Evolutionary conservation across 2,888 invertebrate species (phyloP), one percentile per base, ranked within the genome.

Genomic region (Dicranocentrus wangi): DNA sequence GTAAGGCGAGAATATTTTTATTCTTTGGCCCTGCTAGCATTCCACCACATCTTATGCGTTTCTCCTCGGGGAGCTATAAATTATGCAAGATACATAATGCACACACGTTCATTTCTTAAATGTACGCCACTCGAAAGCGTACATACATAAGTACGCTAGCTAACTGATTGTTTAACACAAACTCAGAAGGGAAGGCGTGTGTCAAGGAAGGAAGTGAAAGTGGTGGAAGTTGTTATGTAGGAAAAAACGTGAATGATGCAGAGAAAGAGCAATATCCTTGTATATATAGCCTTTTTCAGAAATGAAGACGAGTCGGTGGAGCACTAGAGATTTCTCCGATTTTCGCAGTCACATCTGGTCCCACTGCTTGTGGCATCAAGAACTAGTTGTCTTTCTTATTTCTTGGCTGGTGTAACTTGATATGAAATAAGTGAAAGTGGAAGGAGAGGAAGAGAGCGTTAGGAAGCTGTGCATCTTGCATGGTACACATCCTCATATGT

Each of bases 51-150:
- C 27, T 47, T 51, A 51, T 72, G 61, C 72, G 71, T 71, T 21
- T 61, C 23, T 19, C 47, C 55, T 28, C 13, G 1, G 73, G 73
- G 73, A 65, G 55, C 73, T 7, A 73, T 73, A 73, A 73, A 73
- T 73, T 73, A 73, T 73, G 73, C 73, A 63, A 19, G 28, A 47
- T 72, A 72, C 61, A 72, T 72, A 72, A 61, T 61, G 32, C 42
- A 72, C 47, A 61, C 28, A 21, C 71, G 47, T 27, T 60, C 61
- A 72, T 72, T 71, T 61, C 61, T 61, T 61, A 43, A 72, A 63
- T 28, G 25, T 61, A 15, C 27, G 8, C 1, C n/a, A n/a, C 47
- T n/a, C 47, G 10, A n/a, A 13, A 39, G 23, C 21, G 55, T 55
- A 21, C 7, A 55, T 21, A 21, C 1, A 55, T 15, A 19, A 10